phyloP scores from a whole-genome alignment of 1,140 invertebrate genomes.

The Drosophila willistoni region DNA sequence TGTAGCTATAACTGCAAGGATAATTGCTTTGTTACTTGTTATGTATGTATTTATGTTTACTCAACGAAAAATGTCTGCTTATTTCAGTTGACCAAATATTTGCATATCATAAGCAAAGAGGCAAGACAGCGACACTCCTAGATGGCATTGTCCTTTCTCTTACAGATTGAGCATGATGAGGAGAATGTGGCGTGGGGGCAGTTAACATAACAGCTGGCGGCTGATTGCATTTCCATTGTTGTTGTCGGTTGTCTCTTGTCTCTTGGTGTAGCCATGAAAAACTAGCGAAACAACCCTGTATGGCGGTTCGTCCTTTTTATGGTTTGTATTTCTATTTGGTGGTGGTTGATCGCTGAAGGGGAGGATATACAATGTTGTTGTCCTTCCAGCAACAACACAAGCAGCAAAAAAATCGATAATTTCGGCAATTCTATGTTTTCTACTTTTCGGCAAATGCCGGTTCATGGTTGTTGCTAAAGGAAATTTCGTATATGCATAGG shows the following conservation, averaged over 20 bases:
- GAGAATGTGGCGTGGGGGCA: not conserved
- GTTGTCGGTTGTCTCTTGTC: conserved; percentile 21
- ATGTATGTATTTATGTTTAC: conserved; percentile 27
- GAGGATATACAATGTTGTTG: conserved; percentile 50
- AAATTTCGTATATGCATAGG: conserved; percentile 46
- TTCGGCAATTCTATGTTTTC: conserved; percentile 38
- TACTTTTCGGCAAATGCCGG: conserved; percentile 52
- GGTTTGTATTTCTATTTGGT: conserved; percentile 35
- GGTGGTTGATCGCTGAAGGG: conserved; percentile 49
- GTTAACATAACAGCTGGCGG: conserved; percentile 61
- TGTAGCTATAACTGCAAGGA: not conserved
- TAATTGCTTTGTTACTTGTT: conserved; percentile 41
- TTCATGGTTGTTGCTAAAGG: conserved; percentile 32
- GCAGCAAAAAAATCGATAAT: conserved; percentile 45
- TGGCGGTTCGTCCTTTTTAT: conserved; percentile 34
- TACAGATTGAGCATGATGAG: not conserved
- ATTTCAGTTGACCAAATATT: conserved; percentile 60
- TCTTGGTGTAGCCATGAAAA: conserved; percentile 51
- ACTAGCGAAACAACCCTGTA: conserved; percentile 67
- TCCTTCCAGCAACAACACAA: conserved; percentile 1
- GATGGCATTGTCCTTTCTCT: conserved; percentile 27
- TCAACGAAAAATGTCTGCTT: conserved; percentile 46
- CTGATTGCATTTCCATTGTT: conserved; percentile 51
- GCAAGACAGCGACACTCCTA: conserved; percentile 16
- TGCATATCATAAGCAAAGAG: conserved; percentile 67